Percentiles rank a stretch among this genome's conserved stretches.
These are phyloP conservation scores for Salarias fasciatus DNA, from an alignment of 2,797 vertebrate genomes.

Conservation along the genomic window DNA sequence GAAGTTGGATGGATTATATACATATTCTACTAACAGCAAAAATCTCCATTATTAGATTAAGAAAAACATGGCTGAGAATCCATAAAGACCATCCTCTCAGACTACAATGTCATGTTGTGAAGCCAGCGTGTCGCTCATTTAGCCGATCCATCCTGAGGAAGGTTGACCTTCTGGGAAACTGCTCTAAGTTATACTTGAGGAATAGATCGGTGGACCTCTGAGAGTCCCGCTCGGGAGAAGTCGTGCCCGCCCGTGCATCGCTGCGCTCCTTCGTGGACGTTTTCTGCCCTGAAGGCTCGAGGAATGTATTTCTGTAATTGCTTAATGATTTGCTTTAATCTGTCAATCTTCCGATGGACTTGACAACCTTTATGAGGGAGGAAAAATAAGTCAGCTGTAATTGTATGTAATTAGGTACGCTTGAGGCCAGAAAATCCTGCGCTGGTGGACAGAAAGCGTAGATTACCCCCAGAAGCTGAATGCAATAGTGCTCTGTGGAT, in stretches of 20 bases:
- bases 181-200: no score
- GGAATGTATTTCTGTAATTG: conserved; percentile 45
- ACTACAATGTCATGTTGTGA: no score
- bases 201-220: neutral
- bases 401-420: conserved; percentile 35
- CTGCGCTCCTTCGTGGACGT: conserved; percentile 18
- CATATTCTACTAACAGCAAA: no score
- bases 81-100: no score
- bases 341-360: conserved; percentile 38
- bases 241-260: conserved; percentile 4
- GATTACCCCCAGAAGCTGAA: neutral
- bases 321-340: conserved; percentile 63
- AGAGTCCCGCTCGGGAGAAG: conserved; percentile 16
- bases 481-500: no score
- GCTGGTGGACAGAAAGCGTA: conserved; percentile 10
- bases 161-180: no score
- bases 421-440: conserved; percentile 24
- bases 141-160: no score
- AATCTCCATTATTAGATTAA: no score
- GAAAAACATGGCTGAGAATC: no score
- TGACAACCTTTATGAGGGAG: conserved; percentile 29
- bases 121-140: no score
- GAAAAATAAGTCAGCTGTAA: conserved; percentile 37
- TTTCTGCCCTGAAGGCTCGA: conserved; percentile 17
- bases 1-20: no score